Evolutionary conservation across 2,888 invertebrate species (phyloP), one percentile per base, ranked within the genome.

Genomic region (Heliconius cydno): DNA sequence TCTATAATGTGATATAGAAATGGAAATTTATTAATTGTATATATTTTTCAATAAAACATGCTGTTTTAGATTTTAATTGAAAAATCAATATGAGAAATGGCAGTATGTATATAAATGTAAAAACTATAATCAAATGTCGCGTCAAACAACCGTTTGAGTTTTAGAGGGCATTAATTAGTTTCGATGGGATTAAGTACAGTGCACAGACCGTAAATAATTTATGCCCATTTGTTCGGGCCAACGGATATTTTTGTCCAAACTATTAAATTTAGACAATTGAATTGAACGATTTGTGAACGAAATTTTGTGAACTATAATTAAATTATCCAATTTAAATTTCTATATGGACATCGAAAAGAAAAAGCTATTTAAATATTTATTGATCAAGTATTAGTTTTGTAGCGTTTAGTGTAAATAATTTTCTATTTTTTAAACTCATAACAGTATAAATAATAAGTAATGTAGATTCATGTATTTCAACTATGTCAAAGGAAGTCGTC

Each of bases 161-260:
- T 76, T 80, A 74, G 77, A 76, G n/a, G 30, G 46, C n/a, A 78
- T 76, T 80, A 78, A 76, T 80, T 80, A 72, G 60, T 76, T 63
- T 75, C 76, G 63, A 71, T 76, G 73, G 80, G 80, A 80, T 81
- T 78, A 77, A 72, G 75, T 38, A 75, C 60, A 79, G 41, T n/a
- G 76, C 75, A 78, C 80, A 79, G 71, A 72, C 46, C 76, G 38
- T 80, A 73, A 81, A 80, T 81, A 76, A 78, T 68, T 80, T 76
- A 80, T 57, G 41, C 52, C 78, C 78, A 41, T 80, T 80, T 75
- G 77, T 78, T 57, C 74, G 34, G 25, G 52, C 74, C 25, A 76
- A 22, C 52, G 66, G 76, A 34, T 76, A 79, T 76, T 80, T 78
- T 80, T 57, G 66, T 57, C 78, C 73, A 28, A 76, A 3, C 75